Base-by-base conservation (phyloP, 1,140 invertebrate species). In the Caerostris darwini region DNA sequence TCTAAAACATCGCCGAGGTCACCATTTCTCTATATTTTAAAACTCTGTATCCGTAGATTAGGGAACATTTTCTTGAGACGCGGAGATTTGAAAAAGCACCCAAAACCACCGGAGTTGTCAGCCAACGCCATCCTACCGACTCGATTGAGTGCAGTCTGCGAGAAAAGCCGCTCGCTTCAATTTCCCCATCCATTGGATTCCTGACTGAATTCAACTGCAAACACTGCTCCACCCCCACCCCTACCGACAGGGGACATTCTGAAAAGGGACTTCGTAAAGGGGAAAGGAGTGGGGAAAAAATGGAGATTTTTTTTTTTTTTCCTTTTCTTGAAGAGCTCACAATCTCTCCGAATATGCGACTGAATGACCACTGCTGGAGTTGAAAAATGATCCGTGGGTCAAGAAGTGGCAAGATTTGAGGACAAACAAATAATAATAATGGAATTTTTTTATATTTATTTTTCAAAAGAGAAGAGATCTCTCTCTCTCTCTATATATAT, bases 341-440 rank as follows among this genome's bases (percentile, higher is more conserved):
- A 77, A 77, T 77, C 69, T 50, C 69, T 50, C 19, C 34, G 69
- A 77, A 77, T 77, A 77, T 77, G 69, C 69, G 69, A 77, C 69
- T 77, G 69, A 77, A 77, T 77, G 69, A 77, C 69, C 69, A 77
- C 69, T 77, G 34, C 69, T 50, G 34, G 69, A 77, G 69, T 77
- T 77, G 69, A 77, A 77, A 77, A 77, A 77, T 77, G 69, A 77
- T 77, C 50, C 69, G 34, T 12, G 50, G 69, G 69, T 77, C 69
- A 77, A 77, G 69, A 77, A 77, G 69, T 77, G 69, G 69, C 69
- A 50, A 77, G 69, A 77, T 77, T 77, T 53, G 69, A 34, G 50
- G 19, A 77, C 69, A 77, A 77, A 77, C 69, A 34, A 34, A 77
- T 17, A 5, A 67, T 67, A n/a, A 64, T 34, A n/a, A 64, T 7